A percentile compares a stretch with the other conserved stretches of the same genome.
Evolutionary conservation across 2,888 invertebrate species (phyloP).

Genomic region (Oscheius sp.): DNA sequence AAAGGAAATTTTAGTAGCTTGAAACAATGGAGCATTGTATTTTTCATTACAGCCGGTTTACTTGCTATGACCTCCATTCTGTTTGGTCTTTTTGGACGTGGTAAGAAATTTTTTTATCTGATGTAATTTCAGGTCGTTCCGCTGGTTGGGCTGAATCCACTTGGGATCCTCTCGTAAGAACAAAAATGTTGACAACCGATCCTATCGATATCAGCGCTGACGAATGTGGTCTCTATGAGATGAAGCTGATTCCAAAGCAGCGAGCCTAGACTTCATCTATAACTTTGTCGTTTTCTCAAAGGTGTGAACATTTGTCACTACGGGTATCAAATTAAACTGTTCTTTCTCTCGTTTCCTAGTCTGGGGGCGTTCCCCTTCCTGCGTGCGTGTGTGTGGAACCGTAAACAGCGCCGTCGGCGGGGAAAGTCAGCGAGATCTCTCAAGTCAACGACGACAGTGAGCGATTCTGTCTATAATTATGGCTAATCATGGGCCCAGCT

Average conservation of each 20-base stretch:
- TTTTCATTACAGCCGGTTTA: conserved; percentile 47
- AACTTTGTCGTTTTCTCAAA: too few species aligned
- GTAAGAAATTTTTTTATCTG: conserved; percentile 12
- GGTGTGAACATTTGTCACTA: conserved; percentile 6
- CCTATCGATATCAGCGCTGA: conserved; percentile 47
- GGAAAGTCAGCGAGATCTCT: conserved; percentile 27
- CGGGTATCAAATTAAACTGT: conserved; percentile 13
- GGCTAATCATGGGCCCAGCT: conserved; percentile 71
- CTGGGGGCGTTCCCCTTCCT: neutral
- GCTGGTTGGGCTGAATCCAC: conserved; percentile 58
- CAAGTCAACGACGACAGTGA: neutral
- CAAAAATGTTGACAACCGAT: conserved; percentile 45
- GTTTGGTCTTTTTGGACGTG: conserved; percentile 61
- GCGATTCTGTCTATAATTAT: conserved; percentile 48
- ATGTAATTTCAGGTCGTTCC: conserved; percentile 43
- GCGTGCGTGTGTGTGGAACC: neutral
- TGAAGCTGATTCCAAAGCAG: conserved; percentile 21
- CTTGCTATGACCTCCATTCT: conserved; percentile 48
- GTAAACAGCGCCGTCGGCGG: conserved; percentile 19
- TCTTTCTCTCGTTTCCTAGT: neutral
- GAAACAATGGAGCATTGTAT: conserved; percentile 55
- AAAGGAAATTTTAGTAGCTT: conserved; percentile 36
- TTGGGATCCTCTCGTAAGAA: conserved; percentile 59
- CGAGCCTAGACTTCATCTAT: neutral
- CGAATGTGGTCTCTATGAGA: conserved; percentile 50